These are phyloP conservation scores for Phodopus roborovskii DNA, from an alignment of 2,113 vertebrate genomes.

Conservation along the genomic window DNA sequence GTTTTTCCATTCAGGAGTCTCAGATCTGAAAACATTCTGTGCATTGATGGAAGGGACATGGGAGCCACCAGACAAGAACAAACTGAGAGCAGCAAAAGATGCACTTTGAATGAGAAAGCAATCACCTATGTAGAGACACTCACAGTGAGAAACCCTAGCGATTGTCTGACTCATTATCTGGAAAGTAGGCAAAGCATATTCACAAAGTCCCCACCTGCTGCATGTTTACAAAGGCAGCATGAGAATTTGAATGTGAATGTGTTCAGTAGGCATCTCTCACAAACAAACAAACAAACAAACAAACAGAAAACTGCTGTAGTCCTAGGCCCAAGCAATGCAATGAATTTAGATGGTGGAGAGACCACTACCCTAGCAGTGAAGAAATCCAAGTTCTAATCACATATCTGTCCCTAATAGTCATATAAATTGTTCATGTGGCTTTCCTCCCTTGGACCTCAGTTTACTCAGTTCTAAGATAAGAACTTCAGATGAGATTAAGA, in stretches of 20 bases:
- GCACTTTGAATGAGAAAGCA: constrained; percentile 80
- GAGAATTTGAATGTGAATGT: neutral
- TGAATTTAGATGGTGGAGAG: neutral
- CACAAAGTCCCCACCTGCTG: constrained; percentile 36
- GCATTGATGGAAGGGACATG: neutral
- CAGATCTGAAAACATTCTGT: neutral
- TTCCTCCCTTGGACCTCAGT: neutral
- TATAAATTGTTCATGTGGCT: neutral
- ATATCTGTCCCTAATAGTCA: neutral
- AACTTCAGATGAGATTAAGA: neutral
- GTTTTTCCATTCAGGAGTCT: constrained; percentile 1
- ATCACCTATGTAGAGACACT: constrained; percentile 76
- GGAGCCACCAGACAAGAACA: constrained; percentile 52
- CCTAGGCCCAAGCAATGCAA: neutral
- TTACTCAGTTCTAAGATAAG: constrained; percentile 30
- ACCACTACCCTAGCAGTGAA: neutral
- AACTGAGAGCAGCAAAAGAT: constrained; percentile 73
- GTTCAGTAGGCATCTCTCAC: rapidly evolving
- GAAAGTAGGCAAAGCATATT: constrained; percentile 52
- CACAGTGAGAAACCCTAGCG: constrained; percentile 69
- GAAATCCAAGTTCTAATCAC: neutral
- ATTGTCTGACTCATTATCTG: constrained; percentile 70
- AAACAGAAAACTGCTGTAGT: neutral
- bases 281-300: neutral
- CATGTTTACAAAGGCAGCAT: neutral